phyloP scores from a whole-genome alignment of 2,888 invertebrate species.

The Criorhina ranunculi region DNA sequence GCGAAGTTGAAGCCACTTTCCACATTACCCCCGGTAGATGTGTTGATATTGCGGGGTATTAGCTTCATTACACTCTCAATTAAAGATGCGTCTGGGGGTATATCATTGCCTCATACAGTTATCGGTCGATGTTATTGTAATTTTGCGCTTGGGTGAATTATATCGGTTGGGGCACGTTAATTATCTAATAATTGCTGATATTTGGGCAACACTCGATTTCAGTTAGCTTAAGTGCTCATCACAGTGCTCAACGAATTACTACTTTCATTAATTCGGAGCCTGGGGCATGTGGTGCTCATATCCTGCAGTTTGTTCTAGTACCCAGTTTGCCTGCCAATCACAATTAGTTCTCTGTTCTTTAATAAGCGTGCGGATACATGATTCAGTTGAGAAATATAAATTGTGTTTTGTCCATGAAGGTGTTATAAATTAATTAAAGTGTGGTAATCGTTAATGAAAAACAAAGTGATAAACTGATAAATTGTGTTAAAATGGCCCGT shows the following conservation, averaged over 20 bases:
- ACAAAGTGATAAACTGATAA: too few species aligned
- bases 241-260: slow-evolving; percentile 16
- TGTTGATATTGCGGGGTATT: neutral
- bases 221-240: slow-evolving; percentile 35
- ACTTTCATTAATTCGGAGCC: neutral
- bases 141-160: slow-evolving; percentile 25
- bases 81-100: slow-evolving; percentile 3
- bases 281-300: neutral
- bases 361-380: too few species aligned
- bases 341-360: neutral
- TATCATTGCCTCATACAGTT: neutral
- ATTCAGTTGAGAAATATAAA: too few species aligned
- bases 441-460: too few species aligned
- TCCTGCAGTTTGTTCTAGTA: neutral
- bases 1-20: slow-evolving; percentile 8
- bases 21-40: neutral
- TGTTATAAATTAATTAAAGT: too few species aligned
- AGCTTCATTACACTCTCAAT: slow-evolving; percentile 28
- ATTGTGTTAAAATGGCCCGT: too few species aligned
- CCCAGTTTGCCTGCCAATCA: neutral
- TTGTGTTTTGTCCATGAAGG: too few species aligned
- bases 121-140: slow-evolving; percentile 20
- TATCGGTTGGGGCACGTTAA: slow-evolving; percentile 40
- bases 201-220: neutral
- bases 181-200: slow-evolving; percentile 49